phyloP scores from a whole-genome alignment of 2,113 vertebrate species.

The Alethe castanea region DNA sequence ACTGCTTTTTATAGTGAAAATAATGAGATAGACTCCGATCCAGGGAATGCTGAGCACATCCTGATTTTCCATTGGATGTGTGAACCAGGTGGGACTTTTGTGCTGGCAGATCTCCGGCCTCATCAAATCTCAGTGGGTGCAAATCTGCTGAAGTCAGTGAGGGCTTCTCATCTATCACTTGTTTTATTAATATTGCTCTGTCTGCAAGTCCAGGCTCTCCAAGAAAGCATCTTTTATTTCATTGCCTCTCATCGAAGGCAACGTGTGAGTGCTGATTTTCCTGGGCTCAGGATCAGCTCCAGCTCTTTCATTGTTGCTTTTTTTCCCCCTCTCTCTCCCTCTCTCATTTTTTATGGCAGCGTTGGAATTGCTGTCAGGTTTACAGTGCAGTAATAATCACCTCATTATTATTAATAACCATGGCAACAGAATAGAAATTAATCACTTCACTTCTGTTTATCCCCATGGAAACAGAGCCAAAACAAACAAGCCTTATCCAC shows the following conservation, averaged over 20 bases:
- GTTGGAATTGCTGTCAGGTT: slow-evolving; percentile 45
- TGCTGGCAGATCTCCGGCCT: neutral
- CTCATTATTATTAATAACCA: slow-evolving; percentile 75
- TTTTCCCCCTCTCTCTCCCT: neutral
- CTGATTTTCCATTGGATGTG: neutral
- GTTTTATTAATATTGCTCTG: slow-evolving; percentile 30
- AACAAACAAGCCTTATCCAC: slow-evolving; percentile 59
- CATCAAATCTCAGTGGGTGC: neutral
- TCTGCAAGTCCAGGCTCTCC: slow-evolving; percentile 1
- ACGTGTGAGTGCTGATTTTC: slow-evolving; percentile 18
- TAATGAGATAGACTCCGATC: neutral
- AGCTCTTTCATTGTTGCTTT: neutral
- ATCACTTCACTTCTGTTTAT: slow-evolving; percentile 62
- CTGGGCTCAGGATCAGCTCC: neutral
- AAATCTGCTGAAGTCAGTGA: neutral
- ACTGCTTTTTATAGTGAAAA: neutral
- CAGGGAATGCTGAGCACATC: neutral
- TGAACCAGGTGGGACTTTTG: neutral
- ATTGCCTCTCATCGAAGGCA: neutral
- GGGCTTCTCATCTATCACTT: slow-evolving; percentile 35
- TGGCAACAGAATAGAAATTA: slow-evolving; percentile 72
- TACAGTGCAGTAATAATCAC: slow-evolving; percentile 63
- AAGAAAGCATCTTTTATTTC: slow-evolving; percentile 37
- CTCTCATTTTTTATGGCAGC: neutral
- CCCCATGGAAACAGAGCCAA: slow-evolving; percentile 66